Base-by-base conservation (phyloP, 2,797 vertebrate genomes). In the Chrysocyon brachyurus region DNA sequence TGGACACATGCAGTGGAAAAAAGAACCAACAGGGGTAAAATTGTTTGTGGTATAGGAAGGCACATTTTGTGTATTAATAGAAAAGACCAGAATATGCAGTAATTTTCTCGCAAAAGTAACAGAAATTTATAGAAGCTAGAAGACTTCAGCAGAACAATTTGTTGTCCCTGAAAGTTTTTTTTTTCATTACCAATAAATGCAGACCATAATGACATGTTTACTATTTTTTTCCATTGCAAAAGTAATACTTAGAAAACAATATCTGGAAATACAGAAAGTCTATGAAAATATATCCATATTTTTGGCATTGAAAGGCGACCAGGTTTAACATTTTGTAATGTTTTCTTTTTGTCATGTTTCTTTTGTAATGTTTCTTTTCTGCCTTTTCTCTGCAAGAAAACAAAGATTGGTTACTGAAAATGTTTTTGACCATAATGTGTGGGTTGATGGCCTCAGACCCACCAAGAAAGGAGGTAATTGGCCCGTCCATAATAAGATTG, bases 31-130 rank as follows among this genome's bases (percentile, higher is more conserved):
- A 97, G 77, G 91, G 54, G 95, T 82, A 97, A 98, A 98, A 98
- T 92, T 97, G 91, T 87, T 85, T 96, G 97, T 83, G 97, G 98
- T 64, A 93, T 92, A 95, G 88, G 52, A 85, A 97, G 83, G 86
- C 90, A 91, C 94, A 95, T 89, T 93, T 93, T 79, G 90, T 92
- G 93, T 98, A 98, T 98, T 97, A 98, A 98, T 97, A 98, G 97
- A 97, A 96, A 97, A 97, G 92, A 94, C 92, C 52, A 96, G 96
- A 97, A 92, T 96, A 96, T 52, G 49, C 89, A 91, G 97, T 79
- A 97, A 97, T 97, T 98, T 97, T 91, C 97, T 96, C 86, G 87
- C 92, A 87, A 97, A 95, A 86, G 97, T 86, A 87, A 81, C 83
- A 95, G 97, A 96, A 98, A 97, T 98, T 97, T 96, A 96, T 96